phyloP scores from a whole-genome alignment of 2,797 vertebrate species.

The Coreius guichenoti region DNA sequence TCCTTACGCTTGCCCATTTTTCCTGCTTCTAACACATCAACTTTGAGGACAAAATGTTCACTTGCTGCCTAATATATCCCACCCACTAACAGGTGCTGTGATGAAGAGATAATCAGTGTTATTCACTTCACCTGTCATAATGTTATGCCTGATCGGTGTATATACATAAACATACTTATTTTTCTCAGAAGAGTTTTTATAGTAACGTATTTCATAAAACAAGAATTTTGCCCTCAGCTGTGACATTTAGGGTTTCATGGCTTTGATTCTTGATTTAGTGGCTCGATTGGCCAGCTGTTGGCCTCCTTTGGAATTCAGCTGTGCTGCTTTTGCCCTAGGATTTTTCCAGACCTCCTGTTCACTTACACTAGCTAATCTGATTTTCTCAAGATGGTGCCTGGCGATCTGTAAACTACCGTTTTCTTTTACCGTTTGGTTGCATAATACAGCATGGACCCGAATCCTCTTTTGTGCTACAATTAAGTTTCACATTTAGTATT shows the following conservation, averaged over 20 bases:
- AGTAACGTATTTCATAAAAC: not conserved
- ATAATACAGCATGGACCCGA: not conserved
- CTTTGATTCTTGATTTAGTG: slow-evolving; percentile 8
- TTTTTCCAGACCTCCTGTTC: slow-evolving; percentile 17
- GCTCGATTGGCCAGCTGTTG: slow-evolving; percentile 15
- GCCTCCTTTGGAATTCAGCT: slow-evolving; percentile 17
- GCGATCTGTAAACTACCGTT: not conserved
- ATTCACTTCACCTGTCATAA: no score
- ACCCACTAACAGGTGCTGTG: no score
- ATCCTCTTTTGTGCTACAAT: not conserved
- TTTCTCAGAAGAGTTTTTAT: not conserved
- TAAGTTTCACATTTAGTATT: not conserved
- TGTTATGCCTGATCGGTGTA: no score
- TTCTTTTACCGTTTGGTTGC: not conserved
- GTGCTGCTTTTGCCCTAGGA: not conserved
- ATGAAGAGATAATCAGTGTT: no score
- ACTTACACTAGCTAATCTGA: slow-evolving; percentile 19
- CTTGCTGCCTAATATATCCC: no score
- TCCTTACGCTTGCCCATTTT: no score
- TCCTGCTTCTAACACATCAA: no score
- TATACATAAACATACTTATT: not conserved
- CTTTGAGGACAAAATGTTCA: no score
- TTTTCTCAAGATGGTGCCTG: slow-evolving; percentile 32
- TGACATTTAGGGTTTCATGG: slow-evolving; percentile 25
- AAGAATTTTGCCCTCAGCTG: slow-evolving; percentile 12